Evolutionary conservation across 2,888 invertebrate species (phyloP).

Genomic region (Mesorhabditis spiculigera): DNA sequence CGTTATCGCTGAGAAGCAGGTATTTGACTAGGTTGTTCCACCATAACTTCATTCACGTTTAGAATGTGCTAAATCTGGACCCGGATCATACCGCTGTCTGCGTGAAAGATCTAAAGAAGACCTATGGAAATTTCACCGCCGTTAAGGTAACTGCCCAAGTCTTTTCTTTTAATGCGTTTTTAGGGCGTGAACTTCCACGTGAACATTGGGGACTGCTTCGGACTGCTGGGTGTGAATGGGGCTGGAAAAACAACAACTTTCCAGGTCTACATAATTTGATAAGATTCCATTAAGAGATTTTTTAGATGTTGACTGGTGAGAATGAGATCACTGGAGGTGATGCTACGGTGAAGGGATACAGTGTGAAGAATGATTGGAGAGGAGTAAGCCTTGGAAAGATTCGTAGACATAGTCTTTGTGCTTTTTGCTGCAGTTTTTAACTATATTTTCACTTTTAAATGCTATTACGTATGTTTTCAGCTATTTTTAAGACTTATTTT

Average conservation of each 20-base stretch:
- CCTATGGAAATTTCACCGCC: constrained; percentile 46
- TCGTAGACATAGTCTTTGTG: background rate
- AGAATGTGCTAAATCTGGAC: constrained; percentile 8
- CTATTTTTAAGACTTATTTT: too few species aligned
- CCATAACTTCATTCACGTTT: background rate
- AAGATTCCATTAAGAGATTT: background rate
- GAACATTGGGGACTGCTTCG: constrained; percentile 43
- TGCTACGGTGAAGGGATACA: constrained; percentile 42
- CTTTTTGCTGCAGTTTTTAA: too few species aligned
- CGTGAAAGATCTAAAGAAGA: constrained; percentile 36
- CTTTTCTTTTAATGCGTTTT: background rate
- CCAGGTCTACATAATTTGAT: constrained; percentile 17
- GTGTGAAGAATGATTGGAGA: constrained; percentile 45
- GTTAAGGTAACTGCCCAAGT: constrained; percentile 23
- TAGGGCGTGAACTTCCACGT: constrained; percentile 47
- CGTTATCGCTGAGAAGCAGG: constrained; percentile 40
- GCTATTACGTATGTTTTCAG: too few species aligned
- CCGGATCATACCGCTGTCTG: constrained; percentile 23
- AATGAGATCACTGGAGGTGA: constrained; percentile 43
- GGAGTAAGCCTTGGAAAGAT: constrained; percentile 14
- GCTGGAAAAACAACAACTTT: constrained; percentile 55
- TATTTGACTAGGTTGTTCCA: background rate
- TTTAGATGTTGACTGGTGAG: constrained; percentile 45
- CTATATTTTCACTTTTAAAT: too few species aligned
- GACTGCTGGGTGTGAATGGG: constrained; percentile 50